Base-by-base conservation (phyloP, 2,797 vertebrate species). In the Etheostoma nigrum region DNA sequence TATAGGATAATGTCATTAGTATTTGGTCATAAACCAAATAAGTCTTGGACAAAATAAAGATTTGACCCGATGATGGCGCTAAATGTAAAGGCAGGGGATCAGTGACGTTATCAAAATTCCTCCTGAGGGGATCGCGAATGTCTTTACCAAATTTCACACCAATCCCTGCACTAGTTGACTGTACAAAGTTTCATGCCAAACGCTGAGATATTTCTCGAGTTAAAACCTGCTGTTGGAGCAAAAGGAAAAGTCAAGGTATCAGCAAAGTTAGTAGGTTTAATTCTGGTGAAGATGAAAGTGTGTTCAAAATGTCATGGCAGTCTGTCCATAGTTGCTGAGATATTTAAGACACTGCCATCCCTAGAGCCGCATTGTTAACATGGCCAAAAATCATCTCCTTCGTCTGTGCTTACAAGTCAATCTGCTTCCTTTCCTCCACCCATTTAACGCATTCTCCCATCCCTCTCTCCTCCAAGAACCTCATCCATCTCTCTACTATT, bases 351-450 rank as follows among this genome's bases (percentile, higher is more conserved):
- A 33, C 6, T 42, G 13, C 10, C 18, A 67, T 66, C 66, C 40
- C 59, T 21, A 7, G 18, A 73, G 65, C n/a, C 23, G 36, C 21
- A 30, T 27, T 2, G 4, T 49, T 7, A 44, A 42, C 36, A 23
- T 42, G 18, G 33, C 47, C 13, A 27, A 47, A 55, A 64, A 61
- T 2, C 11, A 58, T 16, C 54, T 74, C 52, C 72, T 11, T 61
- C 33, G 13, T 40, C 45, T 44, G 25, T 16, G 54, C 16, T 40
- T 14, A 1, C 67, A 65, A 57, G 75, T 80, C 45, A 74, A 55
- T 67, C 75, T 67, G 48, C 74, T 74, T 88, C 79, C 84, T 80
- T 69, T 75, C 18, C 72, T 74, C 70, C 71, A 62, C 60, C 40
- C 80, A 60, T 69, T 80, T 70, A 54, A 74, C 76, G 55, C 10